These are phyloP conservation scores for Leptogaster cylindrica DNA, from an alignment of 2,888 invertebrate species.

Conservation along the genomic window DNA sequence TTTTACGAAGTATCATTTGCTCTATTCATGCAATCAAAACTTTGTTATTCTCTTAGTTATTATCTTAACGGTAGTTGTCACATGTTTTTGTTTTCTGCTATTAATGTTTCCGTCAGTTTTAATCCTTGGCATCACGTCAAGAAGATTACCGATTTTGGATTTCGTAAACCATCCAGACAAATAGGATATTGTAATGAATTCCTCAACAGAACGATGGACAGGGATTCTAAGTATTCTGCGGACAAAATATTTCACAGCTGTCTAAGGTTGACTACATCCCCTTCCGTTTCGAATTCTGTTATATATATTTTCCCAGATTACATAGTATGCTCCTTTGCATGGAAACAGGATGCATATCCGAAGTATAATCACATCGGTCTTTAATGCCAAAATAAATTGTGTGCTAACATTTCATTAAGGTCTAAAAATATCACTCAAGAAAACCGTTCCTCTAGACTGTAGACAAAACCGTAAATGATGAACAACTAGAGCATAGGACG, in stretches of 20 bases:
- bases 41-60: no score
- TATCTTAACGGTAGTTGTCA: no score
- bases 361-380: not conserved
- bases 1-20: no score
- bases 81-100: no score
- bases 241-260: slow-evolving; percentile 33
- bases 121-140: slow-evolving; percentile 25
- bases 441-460: no score
- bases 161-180: slow-evolving; percentile 29
- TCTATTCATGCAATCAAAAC: no score
- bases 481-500: no score
- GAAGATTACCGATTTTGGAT: slow-evolving; percentile 25
- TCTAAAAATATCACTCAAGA: not conserved
- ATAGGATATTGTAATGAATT: slow-evolving; percentile 33
- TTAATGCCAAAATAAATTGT: not conserved
- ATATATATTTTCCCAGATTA: not conserved
- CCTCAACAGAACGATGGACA: slow-evolving; percentile 23
- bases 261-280: slow-evolving; percentile 28
- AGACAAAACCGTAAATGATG: no score
- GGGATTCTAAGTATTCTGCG: slow-evolving; percentile 16
- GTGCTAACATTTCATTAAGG: slow-evolving; percentile 7
- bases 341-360: not conserved
- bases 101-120: no score
- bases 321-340: no score
- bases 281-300: not conserved